phyloP scores from a whole-genome alignment of 2,797 vertebrate species.

The Euthynnus affinis region DNA sequence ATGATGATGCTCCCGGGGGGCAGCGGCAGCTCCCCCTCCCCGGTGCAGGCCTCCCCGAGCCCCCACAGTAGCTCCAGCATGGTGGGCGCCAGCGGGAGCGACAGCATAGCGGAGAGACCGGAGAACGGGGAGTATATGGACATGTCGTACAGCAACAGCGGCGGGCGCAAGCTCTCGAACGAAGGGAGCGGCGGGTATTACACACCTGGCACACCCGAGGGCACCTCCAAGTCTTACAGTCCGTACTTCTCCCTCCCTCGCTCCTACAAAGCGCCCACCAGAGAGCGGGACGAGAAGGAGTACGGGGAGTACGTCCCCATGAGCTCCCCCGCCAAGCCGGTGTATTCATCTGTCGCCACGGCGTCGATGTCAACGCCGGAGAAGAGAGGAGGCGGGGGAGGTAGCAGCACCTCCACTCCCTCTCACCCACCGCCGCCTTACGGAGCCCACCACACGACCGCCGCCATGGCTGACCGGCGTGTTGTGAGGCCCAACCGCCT shows the following conservation, averaged over 20 bases:
- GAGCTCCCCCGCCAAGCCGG: constrained; percentile 92
- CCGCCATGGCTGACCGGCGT: constrained; percentile 77
- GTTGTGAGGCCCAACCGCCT: constrained; percentile 88
- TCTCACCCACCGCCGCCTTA: constrained; percentile 84
- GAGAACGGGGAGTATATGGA: constrained; percentile 96
- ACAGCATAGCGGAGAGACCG: constrained; percentile 82
- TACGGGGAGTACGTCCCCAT: constrained; percentile 95
- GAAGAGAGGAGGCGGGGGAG: constrained; percentile 68
- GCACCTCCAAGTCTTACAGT: constrained; percentile 90
- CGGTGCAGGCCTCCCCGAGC: constrained; percentile 76
- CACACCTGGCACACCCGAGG: constrained; percentile 81
- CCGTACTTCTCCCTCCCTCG: constrained; percentile 95
- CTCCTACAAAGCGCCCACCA: constrained; percentile 90
- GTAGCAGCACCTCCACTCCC: constrained; percentile 70
- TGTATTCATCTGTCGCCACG: constrained; percentile 80
- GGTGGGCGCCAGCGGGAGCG: constrained; percentile 16
- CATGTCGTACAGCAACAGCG: constrained; percentile 91
- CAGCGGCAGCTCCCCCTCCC: constrained; percentile 75
- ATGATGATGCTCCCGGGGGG: constrained; percentile 98
- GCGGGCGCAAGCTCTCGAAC: constrained; percentile 79
- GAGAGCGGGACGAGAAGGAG: constrained; percentile 86
- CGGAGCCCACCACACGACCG: constrained; percentile 82
- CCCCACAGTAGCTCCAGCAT: constrained; percentile 72
- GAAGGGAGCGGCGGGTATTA: constrained; percentile 82
- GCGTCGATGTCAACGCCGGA: constrained; percentile 82